A percentile compares a stretch with the other conserved stretches of the same genome.
phyloP scores from a whole-genome alignment of 2,888 invertebrate genomes.

The Noctuana brunneofusca region DNA sequence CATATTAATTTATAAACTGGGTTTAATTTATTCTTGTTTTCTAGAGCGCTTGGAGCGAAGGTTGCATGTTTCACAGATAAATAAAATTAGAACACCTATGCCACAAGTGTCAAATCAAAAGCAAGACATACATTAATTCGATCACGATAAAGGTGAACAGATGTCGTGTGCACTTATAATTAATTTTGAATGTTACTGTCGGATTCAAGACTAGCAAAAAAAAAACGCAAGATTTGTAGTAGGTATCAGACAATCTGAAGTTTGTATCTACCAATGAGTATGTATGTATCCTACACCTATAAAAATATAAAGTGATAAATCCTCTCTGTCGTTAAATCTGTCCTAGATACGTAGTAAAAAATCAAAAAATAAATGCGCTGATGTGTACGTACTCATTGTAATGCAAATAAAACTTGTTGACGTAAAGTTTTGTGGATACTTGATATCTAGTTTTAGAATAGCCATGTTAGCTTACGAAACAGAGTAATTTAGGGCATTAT shows the following conservation, averaged over 20 bases:
- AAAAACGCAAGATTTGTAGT: background rate
- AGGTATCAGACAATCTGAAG: too few species aligned
- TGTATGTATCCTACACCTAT: too few species aligned
- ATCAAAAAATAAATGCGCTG: background rate
- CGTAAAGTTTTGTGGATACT: background rate
- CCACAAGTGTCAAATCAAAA: constrained; percentile 4
- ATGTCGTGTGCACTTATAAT: background rate
- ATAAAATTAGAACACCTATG: constrained; percentile 2
- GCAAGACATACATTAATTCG: background rate
- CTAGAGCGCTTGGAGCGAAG: constrained; percentile 1
- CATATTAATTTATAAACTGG: background rate
- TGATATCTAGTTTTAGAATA: background rate
- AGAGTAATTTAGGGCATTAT: background rate
- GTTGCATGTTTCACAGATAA: constrained; percentile 4
- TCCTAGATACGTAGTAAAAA: background rate
- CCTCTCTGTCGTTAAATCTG: too few species aligned
- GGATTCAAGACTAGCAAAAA: background rate
- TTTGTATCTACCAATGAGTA: too few species aligned
- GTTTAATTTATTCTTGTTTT: constrained; percentile 12
- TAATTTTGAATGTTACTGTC: background rate
- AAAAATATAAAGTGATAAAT: too few species aligned
- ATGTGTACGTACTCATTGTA: too few species aligned
- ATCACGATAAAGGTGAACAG: background rate
- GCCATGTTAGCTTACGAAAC: background rate
- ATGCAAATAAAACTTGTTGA: background rate